phyloP scores from a whole-genome alignment of 92 coral and sea anemone species.

The Palythoa heliodiscus region DNA sequence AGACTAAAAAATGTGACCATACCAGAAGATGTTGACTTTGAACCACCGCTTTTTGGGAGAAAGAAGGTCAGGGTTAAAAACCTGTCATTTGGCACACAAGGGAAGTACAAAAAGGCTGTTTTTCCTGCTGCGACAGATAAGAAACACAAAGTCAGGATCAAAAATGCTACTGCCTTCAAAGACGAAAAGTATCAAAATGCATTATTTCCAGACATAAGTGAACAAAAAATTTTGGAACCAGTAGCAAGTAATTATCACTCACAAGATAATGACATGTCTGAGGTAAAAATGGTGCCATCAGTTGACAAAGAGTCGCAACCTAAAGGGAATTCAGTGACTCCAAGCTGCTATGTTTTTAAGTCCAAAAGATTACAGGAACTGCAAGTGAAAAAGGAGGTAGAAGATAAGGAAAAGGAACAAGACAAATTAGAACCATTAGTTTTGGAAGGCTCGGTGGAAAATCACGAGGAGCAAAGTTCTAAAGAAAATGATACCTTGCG shows the following conservation, averaged over 20 bases:
- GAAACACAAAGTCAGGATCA: constrained; percentile 26
- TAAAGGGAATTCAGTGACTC: constrained; percentile 22
- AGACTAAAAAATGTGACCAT: constrained; percentile 52
- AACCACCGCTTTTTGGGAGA: neutral
- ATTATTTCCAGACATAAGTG: neutral
- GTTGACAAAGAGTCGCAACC: constrained; percentile 1
- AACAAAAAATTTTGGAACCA: neutral
- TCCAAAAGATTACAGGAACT: constrained; percentile 81
- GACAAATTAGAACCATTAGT: neutral
- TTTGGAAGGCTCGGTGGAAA: neutral
- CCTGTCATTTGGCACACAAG: neutral
- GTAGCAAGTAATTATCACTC: neutral
- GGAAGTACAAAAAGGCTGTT: constrained; percentile 8
- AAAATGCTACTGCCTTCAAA: constrained; percentile 14
- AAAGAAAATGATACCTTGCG: neutral
- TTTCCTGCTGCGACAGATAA: neutral
- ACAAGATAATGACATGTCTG: neutral
- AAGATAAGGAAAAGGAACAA: constrained; percentile 37
- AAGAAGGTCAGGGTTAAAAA: constrained; percentile 40
- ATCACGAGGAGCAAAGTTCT: neutral
- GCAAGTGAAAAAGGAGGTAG: constrained; percentile 54
- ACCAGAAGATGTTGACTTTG: constrained; percentile 7
- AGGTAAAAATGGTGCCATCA: constrained; percentile 9
- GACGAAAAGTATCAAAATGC: constrained; percentile 25
- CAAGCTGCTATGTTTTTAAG: constrained; percentile 53